Conservation (phyloP, 1,140 invertebrate genomes). For the Potamilus streckersoni region DNA sequence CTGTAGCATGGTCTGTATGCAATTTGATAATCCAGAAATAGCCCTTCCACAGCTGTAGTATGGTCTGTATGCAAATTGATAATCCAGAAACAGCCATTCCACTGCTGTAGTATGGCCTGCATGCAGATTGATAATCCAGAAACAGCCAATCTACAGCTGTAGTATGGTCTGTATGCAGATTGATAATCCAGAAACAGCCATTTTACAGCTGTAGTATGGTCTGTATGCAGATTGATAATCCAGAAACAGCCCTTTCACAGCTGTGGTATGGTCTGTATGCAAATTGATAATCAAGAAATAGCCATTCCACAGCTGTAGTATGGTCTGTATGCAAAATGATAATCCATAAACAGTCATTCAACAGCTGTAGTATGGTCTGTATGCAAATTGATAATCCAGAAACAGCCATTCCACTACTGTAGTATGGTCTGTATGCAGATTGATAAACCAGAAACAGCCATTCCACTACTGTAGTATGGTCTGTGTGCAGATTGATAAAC, state of each 20-base stretch:
- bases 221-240: constrained; percentile 25
- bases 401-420: not conserved
- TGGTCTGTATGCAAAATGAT: constrained; percentile 21
- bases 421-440: constrained; percentile 19
- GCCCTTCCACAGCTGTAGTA: not conserved
- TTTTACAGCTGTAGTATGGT: not conserved
- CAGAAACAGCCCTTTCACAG: constrained; percentile 19
- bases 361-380: constrained; percentile 7
- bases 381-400: constrained; percentile 21
- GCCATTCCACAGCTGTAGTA: not conserved
- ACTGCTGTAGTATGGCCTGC: constrained; percentile 4
- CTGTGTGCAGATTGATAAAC: constrained; percentile 25
- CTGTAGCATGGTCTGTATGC: constrained; percentile 11
- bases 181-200: constrained; percentile 18
- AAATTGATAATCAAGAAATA: constrained; percentile 23
- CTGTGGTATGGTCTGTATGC: constrained; percentile 19
- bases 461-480: constrained; percentile 16
- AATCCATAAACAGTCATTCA: constrained; percentile 8
- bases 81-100: constrained; percentile 8
- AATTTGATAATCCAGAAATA: constrained; percentile 22
- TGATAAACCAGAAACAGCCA: constrained; percentile 22
- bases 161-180: constrained; percentile 21
- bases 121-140: constrained; percentile 22
- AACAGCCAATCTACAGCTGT: constrained; percentile 19
- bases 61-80: constrained; percentile 21